Percentiles rank a stretch among this genome's conserved stretches.
These are phyloP conservation scores for Cosmopolites sordidus DNA, from an alignment of 2,888 invertebrate species.

Conservation along the genomic window DNA sequence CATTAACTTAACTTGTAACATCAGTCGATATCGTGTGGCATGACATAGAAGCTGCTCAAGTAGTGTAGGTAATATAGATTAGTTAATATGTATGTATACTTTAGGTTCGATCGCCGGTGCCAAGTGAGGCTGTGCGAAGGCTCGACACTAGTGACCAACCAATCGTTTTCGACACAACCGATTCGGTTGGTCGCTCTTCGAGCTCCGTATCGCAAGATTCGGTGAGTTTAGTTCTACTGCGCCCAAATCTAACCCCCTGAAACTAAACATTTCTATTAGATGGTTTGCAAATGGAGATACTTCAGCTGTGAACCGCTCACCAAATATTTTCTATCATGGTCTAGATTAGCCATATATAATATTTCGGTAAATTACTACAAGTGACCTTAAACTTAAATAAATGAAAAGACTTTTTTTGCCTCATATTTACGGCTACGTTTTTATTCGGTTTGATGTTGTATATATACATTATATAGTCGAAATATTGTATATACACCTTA, in stretches of 20 bases:
- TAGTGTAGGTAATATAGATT: conserved; percentile 38
- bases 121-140: conserved; percentile 38
- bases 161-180: conserved; percentile 33
- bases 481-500: conserved; percentile 19
- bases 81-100: conserved; percentile 24
- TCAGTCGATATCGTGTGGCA: conserved; percentile 18
- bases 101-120: conserved; percentile 37
- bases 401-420: conserved; percentile 29
- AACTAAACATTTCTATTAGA: neutral
- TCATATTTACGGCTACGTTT: conserved; percentile 24
- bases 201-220: conserved; percentile 27
- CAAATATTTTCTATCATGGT: neutral
- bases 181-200: conserved; percentile 22
- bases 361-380: conserved; percentile 26
- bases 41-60: conserved; percentile 46
- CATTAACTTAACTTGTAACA: conserved; percentile 5
- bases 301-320: no score
- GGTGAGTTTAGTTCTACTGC: conserved; percentile 38
- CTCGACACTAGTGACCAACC: conserved; percentile 25
- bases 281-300: neutral
- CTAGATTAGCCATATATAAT: conserved; percentile 10
- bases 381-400: conserved; percentile 27
- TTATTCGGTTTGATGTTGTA: conserved; percentile 26
- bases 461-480: conserved; percentile 18
- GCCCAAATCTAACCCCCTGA: conserved; percentile 29